Conservation (phyloP, 2,113 vertebrate genomes). For the Callipepla squamata region DNA sequence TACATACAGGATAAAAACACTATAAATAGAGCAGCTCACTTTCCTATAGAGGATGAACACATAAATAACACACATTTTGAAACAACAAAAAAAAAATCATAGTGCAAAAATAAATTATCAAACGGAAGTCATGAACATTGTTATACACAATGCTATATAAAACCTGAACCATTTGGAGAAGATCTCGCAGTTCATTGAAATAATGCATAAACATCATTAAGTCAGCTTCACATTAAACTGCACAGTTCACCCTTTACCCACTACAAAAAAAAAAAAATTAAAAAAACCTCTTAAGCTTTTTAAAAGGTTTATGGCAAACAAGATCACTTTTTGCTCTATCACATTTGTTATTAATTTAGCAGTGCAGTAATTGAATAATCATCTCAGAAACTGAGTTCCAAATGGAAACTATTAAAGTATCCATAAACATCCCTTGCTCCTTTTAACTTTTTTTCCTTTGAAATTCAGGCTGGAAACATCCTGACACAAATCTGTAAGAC, state of each 20-base stretch:
- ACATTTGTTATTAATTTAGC: slow-evolving; percentile 67
- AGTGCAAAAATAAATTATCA: slow-evolving; percentile 84
- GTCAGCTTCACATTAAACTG: slow-evolving; percentile 76
- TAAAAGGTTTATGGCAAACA: slow-evolving; percentile 69
- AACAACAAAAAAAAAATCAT: slow-evolving; percentile 67
- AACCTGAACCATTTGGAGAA: slow-evolving; percentile 77
- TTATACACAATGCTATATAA: slow-evolving; percentile 76
- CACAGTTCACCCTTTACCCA: slow-evolving; percentile 65
- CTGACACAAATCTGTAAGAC: slow-evolving; percentile 66
- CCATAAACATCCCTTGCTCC: slow-evolving; percentile 68
- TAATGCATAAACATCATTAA: slow-evolving; percentile 64
- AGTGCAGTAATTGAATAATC: slow-evolving; percentile 73
- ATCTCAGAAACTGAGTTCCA: slow-evolving; percentile 50
- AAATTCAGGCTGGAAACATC: slow-evolving; percentile 26
- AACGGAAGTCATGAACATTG: slow-evolving; percentile 72
- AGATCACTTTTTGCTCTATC: slow-evolving; percentile 64
- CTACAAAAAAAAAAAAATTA: slow-evolving; percentile 66
- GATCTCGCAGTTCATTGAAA: slow-evolving; percentile 72
- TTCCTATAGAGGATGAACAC: slow-evolving; percentile 62
- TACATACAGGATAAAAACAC: slow-evolving; percentile 59
- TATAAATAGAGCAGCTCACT: slow-evolving; percentile 72
- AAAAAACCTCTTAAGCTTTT: slow-evolving; percentile 52
- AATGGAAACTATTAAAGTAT: slow-evolving; percentile 50
- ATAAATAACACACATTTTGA: slow-evolving; percentile 73
- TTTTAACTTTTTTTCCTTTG: slow-evolving; percentile 44